A percentile compares a stretch with the other conserved stretches of the same genome.
Conservation (phyloP, 2,888 invertebrate species). For the Oasisia sp. region DNA sequence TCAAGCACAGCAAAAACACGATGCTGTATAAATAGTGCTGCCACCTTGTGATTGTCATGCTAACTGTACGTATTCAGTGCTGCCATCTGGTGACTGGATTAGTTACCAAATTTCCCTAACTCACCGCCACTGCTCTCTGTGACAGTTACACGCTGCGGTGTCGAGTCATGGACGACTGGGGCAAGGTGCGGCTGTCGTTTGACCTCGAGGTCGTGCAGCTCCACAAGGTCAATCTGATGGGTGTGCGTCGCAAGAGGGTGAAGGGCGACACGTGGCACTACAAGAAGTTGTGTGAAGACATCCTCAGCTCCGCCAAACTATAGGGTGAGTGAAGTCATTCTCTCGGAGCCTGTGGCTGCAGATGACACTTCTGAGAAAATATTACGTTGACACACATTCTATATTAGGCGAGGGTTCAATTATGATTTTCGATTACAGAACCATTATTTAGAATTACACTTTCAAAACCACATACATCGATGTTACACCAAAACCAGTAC, state of each 20-base stretch:
- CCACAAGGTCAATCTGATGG: conserved; percentile 65
- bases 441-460: too few species aligned
- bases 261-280: conserved; percentile 85
- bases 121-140: background rate
- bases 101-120: background rate
- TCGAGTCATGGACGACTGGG: conserved; percentile 70
- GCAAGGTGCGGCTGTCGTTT: conserved; percentile 72
- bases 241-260: conserved; percentile 78
- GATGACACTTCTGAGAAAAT: too few species aligned
- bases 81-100: background rate
- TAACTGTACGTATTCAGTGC: background rate
- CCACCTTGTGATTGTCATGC: background rate
- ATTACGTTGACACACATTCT: too few species aligned
- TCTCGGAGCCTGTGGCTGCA: too few species aligned
- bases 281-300: conserved; percentile 81
- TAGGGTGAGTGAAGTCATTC: background rate
- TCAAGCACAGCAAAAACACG: background rate
- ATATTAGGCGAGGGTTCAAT: too few species aligned
- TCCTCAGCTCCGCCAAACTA: conserved; percentile 63
- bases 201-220: conserved; percentile 75
- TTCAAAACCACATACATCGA: too few species aligned
- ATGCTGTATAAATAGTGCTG: background rate
- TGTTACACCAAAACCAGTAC: too few species aligned
- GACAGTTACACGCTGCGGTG: conserved; percentile 76
- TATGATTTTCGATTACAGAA: too few species aligned